Evolutionary conservation across 2,797 vertebrate species (phyloP).

Genomic region (Scyliorhinus canicula): DNA sequence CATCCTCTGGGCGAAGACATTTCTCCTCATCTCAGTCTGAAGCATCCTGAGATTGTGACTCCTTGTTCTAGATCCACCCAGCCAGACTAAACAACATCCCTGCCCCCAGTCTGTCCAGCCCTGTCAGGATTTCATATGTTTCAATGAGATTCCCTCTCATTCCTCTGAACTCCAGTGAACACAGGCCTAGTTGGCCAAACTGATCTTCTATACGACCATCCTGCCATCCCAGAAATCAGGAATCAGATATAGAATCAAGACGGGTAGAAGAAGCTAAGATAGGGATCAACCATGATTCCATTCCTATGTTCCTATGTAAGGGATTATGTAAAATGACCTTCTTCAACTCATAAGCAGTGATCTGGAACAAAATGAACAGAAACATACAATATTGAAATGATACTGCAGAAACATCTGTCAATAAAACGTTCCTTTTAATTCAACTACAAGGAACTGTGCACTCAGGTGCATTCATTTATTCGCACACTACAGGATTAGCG

Average conservation of each 20-base stretch:
- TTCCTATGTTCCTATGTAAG: not conserved
- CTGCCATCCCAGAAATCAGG: no score
- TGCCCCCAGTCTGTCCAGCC: no score
- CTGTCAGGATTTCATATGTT: no score
- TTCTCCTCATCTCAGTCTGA: no score
- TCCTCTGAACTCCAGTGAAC: no score
- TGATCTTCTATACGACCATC: no score
- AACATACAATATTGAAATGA: not conserved
- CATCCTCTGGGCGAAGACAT: no score
- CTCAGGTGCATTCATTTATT: not conserved
- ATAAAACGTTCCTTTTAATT: not conserved
- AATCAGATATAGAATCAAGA: not conserved
- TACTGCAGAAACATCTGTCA: not conserved
- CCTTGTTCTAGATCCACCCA: no score
- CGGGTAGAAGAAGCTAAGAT: not conserved
- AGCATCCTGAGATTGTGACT: no score
- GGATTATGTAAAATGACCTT: not conserved
- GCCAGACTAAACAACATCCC: no score
- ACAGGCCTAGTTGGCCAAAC: no score
- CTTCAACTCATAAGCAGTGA: not conserved
- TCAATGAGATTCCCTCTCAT: no score
- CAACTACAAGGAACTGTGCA: not conserved
- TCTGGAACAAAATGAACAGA: not conserved
- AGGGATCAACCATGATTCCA: not conserved
- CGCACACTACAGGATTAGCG: not conserved